A percentile compares a stretch with the other conserved stretches of the same genome.
phyloP scores from a whole-genome alignment of 1,140 invertebrate genomes.

The Zophobas morio region DNA sequence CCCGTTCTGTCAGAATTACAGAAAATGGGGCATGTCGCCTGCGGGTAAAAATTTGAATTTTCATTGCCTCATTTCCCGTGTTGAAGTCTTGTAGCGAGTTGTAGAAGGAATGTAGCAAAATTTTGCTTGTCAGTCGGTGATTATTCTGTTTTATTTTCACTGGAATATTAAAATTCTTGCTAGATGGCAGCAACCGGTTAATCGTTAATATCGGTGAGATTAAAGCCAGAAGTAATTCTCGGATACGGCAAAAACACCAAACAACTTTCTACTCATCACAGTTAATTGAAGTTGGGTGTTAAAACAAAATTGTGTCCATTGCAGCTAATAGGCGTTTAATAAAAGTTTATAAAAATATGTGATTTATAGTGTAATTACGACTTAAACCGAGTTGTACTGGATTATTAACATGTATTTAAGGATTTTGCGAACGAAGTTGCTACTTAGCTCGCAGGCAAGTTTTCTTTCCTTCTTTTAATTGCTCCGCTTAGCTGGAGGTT shows the following conservation, averaged over 20 bases:
- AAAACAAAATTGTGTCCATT: too few species aligned
- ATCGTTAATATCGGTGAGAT: too few species aligned
- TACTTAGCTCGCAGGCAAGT: not conserved
- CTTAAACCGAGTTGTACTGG: not conserved
- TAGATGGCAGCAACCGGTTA: too few species aligned
- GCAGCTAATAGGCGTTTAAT: not conserved
- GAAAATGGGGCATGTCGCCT: not conserved
- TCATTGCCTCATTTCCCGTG: not conserved
- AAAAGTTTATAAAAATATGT: not conserved
- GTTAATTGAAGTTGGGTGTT: too few species aligned
- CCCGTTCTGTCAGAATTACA: not conserved
- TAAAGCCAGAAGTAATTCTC: too few species aligned
- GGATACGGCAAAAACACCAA: too few species aligned
- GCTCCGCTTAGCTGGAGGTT: not conserved
- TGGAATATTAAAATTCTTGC: too few species aligned
- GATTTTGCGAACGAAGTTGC: not conserved
- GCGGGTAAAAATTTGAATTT: not conserved
- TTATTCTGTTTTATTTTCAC: too few species aligned
- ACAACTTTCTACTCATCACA: too few species aligned
- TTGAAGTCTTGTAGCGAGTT: too few species aligned
- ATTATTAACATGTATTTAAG: constrained; percentile 26
- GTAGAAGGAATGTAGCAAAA: too few species aligned
- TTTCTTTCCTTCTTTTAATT: not conserved
- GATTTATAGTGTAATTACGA: constrained; percentile 2
- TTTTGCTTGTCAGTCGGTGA: too few species aligned